Evolutionary conservation across 2,113 vertebrate species (phyloP), one percentile per base, ranked within the genome.

Genomic region (Geococcyx californianus): DNA sequence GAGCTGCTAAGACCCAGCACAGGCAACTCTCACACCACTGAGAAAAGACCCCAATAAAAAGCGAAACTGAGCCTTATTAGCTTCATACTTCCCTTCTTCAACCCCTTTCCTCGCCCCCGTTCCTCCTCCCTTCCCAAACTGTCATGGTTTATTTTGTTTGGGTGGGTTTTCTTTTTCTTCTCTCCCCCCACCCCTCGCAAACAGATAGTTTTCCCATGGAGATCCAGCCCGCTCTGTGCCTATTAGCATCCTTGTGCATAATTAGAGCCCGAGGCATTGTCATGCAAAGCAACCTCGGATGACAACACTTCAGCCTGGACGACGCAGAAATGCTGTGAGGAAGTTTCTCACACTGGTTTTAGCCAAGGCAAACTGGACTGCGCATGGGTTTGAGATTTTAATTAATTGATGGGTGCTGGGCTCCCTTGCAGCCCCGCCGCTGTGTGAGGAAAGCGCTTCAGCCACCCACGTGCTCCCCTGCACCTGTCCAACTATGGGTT

Each of bases 211-310:
- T 98, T 98, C 98, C 98, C 98, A 98, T 84, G 98, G 97, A 87
- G 95, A 86, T 90, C 85, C 96, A 40, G 95, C 64, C 77, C 82
- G 68, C 89, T 89, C 85, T 8, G 76, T 93, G 89, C 95, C 88
- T 54, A 98, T 98, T 98, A 98, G 97, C 98, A 98, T 98, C 97
- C 93, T 82, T n/a, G 76, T 91, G 98, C 98, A 98, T 98, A 98
- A 98, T 98, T 95, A 98, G 96, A 79, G 90, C 31, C 36, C 36
- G 1, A 15, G 21, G 44, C 58, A 98, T 98, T 98, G 97, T 98
- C 93, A 98, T 98, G 98, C 98, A 98, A 97, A 98, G 97, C 47
- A 76, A 97, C 94, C 96, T 84, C 52, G 87, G 97, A 97, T 98
- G 98, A 98, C 98, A 98, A 97, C 97, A 97, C 97, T 97, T 85